Conservation (phyloP, 2,888 invertebrate genomes). For the Metallyticus violacea region DNA sequence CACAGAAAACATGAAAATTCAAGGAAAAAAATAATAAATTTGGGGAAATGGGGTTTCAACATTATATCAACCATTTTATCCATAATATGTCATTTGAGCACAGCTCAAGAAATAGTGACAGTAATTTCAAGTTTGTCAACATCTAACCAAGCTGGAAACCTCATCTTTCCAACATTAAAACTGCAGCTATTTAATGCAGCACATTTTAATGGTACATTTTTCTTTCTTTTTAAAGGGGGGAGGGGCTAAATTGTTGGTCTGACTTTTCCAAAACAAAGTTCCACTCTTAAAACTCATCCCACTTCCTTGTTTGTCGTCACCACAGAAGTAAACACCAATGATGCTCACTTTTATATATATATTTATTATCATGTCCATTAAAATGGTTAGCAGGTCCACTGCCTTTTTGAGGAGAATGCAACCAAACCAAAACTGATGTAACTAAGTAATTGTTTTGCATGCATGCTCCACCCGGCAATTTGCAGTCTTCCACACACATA, state of each 20-base stretch:
- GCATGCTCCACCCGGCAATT: conserved; percentile 9
- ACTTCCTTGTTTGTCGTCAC: conserved; percentile 1
- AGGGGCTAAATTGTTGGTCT: conserved; percentile 8
- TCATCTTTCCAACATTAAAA: neutral
- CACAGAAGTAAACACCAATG: neutral
- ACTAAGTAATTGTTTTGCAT: conserved; percentile 8
- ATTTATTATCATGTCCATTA: neutral
- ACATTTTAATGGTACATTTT: neutral
- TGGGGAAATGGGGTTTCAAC: neutral
- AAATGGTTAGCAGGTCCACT: conserved; percentile 11
- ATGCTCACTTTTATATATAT: neutral
- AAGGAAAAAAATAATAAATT: conserved; percentile 3
- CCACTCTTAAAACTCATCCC: conserved; percentile 7
- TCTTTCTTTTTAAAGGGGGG: conserved; percentile 6
- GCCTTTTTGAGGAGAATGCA: conserved; percentile 6
- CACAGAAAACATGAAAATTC: conserved; percentile 6
- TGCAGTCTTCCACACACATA: neutral
- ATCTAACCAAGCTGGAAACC: neutral
- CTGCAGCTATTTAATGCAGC: neutral
- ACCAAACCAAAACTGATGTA: conserved; percentile 5
- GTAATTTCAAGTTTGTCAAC: neutral
- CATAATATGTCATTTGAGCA: neutral
- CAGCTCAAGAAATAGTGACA: neutral
- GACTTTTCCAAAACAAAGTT: conserved; percentile 1
- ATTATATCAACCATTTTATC: neutral